phyloP scores from a whole-genome alignment of 2,888 invertebrate genomes.

The Cheilosia grossa region DNA sequence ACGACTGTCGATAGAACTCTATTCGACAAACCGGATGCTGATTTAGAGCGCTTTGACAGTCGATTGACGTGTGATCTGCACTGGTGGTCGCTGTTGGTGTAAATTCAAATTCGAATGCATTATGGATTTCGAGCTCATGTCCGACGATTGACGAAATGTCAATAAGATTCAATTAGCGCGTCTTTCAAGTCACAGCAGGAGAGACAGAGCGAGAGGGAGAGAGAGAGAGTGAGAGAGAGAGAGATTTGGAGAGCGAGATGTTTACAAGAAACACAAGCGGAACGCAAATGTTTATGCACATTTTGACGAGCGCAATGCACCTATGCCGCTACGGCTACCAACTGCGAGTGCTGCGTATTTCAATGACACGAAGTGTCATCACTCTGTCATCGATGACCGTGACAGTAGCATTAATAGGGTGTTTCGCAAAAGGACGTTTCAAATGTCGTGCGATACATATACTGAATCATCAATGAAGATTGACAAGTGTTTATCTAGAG shows the following conservation, averaged over 20 bases:
- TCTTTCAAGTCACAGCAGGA: conserved; percentile 35
- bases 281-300: conserved; percentile 48
- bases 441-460: not conserved
- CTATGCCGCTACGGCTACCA: not conserved
- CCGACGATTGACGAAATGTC: conserved; percentile 58
- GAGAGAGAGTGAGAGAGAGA: not conserved
- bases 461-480: conserved; percentile 46
- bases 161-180: conserved; percentile 68
- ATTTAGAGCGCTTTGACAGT: conserved; percentile 64
- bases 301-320: conserved; percentile 1
- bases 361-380: conserved; percentile 48
- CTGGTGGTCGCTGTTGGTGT: conserved; percentile 14
- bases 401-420: conserved; percentile 32
- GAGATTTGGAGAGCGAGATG: not conserved
- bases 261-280: conserved; percentile 17
- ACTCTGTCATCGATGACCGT: conserved; percentile 43
- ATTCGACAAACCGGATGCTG: conserved; percentile 60
- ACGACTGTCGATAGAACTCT: conserved; percentile 39
- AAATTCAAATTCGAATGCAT: conserved; percentile 45
- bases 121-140: conserved; percentile 7
- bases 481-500: conserved; percentile 37
- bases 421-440: conserved; percentile 55
- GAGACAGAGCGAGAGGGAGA: not conserved
- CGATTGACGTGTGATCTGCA: conserved; percentile 65
- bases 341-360: not conserved